phyloP scores from a whole-genome alignment of 2,797 vertebrate species.

The Spheniscus humboldti region DNA sequence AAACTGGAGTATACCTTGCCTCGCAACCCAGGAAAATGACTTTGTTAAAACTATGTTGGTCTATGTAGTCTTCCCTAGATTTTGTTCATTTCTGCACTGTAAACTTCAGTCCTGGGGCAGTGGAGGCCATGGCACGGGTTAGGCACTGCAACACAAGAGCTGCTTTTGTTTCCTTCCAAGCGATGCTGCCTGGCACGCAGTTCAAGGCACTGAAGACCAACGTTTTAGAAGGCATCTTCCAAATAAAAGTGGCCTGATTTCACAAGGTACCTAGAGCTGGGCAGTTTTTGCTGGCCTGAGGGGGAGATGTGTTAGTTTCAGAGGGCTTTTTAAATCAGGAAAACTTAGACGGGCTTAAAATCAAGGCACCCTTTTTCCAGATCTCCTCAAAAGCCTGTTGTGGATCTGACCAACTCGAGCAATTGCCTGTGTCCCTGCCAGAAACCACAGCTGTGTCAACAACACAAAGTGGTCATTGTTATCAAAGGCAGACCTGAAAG shows the following conservation, averaged over 20 bases:
- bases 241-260: not conserved
- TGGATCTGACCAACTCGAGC: constrained; percentile 4
- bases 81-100: not conserved
- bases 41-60: not conserved
- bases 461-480: constrained; percentile 24
- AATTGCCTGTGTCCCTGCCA: constrained; percentile 29
- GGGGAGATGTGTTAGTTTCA: not conserved
- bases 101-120: not conserved
- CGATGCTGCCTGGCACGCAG: not conserved
- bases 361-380: not conserved
- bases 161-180: not conserved
- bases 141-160: not conserved
- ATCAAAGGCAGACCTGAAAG: constrained; percentile 49
- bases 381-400: constrained; percentile 4
- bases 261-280: not conserved
- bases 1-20: constrained; percentile 43
- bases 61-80: not conserved
- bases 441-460: constrained; percentile 62
- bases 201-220: not conserved
- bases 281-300: not conserved
- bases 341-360: not conserved
- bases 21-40: not conserved
- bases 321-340: not conserved
- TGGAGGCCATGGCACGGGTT: rapidly evolving
- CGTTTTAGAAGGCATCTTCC: not conserved